Conservation (phyloP, 2,888 invertebrate species). For the Xestia ashworthii region DNA sequence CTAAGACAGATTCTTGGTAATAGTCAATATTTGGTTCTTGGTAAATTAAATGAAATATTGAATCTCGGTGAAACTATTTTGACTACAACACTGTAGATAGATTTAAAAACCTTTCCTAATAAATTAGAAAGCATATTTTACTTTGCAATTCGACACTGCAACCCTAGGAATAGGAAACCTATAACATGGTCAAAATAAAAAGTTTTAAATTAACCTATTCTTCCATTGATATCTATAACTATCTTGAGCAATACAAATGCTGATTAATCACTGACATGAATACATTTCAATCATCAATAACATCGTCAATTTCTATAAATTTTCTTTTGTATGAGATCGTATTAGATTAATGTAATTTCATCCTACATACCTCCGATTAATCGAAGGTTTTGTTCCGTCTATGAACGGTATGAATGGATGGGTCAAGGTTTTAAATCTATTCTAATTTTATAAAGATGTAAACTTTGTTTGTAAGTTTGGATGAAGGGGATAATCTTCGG, state of each 20-base stretch:
- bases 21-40: not conserved
- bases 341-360: constrained; percentile 45
- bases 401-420: constrained; percentile 45
- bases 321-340: constrained; percentile 55
- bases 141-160: not conserved
- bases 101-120: not conserved
- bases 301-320: constrained; percentile 45
- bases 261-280: constrained; percentile 39
- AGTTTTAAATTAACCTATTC: constrained; percentile 14
- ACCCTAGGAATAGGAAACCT: not conserved
- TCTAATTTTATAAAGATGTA: not conserved
- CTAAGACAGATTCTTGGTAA: no score
- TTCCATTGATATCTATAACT: constrained; percentile 11
- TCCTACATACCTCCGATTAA: constrained; percentile 51
- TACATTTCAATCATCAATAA: constrained; percentile 41
- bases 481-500: not conserved
- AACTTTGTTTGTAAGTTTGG: not conserved
- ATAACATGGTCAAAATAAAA: not conserved
- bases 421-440: constrained; percentile 54
- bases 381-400: constrained; percentile 50
- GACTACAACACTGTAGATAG: not conserved
- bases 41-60: not conserved
- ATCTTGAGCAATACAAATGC: constrained; percentile 22
- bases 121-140: not conserved
- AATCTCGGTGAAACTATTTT: constrained; percentile 1